Evolutionary conservation across 2,113 vertebrate genomes (phyloP).

Genomic region (Anser brachyrhynchus): DNA sequence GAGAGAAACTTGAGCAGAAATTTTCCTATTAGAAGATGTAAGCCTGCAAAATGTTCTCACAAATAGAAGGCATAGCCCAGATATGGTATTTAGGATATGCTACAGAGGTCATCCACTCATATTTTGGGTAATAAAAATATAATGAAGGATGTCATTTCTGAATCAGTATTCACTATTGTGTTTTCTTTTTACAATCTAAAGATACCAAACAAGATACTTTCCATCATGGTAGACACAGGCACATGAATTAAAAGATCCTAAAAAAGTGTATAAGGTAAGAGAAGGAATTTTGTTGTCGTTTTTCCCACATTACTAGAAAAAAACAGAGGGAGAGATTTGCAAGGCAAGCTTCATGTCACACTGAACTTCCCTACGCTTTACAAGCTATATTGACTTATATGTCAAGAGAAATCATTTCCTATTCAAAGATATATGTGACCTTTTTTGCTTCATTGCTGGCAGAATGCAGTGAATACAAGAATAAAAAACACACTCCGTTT

Average conservation of each 20-base stretch:
- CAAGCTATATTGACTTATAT: background rate
- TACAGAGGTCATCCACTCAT: background rate
- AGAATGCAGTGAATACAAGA: background rate
- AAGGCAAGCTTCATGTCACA: background rate
- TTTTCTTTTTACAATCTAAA: background rate
- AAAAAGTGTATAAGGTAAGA: background rate
- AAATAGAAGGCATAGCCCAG: background rate
- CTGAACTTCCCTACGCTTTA: background rate
- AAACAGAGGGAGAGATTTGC: background rate
- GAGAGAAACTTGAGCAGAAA: background rate
- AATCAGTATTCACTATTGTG: background rate
- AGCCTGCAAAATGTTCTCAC: background rate
- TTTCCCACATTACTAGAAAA: background rate
- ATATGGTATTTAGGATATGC: background rate
- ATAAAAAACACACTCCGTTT: background rate
- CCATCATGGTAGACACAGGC: background rate
- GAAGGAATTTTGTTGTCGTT: background rate
- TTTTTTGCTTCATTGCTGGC: conserved; percentile 12
- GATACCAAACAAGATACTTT: background rate
- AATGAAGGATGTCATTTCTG: background rate
- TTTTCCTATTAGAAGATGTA: background rate
- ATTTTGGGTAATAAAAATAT: background rate
- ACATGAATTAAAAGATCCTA: background rate
- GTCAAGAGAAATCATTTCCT: conserved; percentile 39
- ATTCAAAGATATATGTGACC: background rate